Base-by-base conservation (phyloP, 2,113 vertebrate species). In the Oryzias javanicus region DNA sequence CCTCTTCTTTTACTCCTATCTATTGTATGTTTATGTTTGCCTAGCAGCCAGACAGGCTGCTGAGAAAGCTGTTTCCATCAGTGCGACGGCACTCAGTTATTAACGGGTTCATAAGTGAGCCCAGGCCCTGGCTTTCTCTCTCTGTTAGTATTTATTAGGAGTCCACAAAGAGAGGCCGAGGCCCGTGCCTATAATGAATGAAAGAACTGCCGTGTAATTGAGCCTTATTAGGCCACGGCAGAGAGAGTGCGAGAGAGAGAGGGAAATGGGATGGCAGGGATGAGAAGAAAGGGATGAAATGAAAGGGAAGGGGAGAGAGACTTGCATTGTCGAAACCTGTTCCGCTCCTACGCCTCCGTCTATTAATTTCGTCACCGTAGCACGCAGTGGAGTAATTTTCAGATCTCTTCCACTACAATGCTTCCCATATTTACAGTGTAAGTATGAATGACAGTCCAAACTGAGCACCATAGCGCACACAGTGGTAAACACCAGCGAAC, bases 61-160 rank as follows among this genome's bases (percentile, higher is more conserved):
- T 94, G 92, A 94, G 90, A 84, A 92, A 92, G 89, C 89, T 86
- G 86, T 93, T 93, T 93, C 88, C 86, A 92, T 94, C 91, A 91
- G 87, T 49, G 79, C 70, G 24, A 80, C 81, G 79, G 90, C 92
- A 92, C 89, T 78, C 78, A 1, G 92, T 95, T 95, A 96, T 96
- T 94, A 95, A 95, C 88, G 60, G 89, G 90, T 94, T 95, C 94
- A 94, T 94, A 94, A 95, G 94, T 94, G 93, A 95, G 93, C 65
- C 92, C 90, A 82, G 87, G 74, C 70, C 92, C 86, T 81, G 91
- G 93, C 93, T 94, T 93, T 95, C 95, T 93, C 92, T 93, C 91
- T 89, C 81, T 0, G 90, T 94, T 94, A 93, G 89, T 90, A 91
- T 95, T 93, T 94, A 92, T 93, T 94, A 94, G 90, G 89, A 91